Conservation (phyloP, 2,888 invertebrate species). For the Drosophila siamana region DNA sequence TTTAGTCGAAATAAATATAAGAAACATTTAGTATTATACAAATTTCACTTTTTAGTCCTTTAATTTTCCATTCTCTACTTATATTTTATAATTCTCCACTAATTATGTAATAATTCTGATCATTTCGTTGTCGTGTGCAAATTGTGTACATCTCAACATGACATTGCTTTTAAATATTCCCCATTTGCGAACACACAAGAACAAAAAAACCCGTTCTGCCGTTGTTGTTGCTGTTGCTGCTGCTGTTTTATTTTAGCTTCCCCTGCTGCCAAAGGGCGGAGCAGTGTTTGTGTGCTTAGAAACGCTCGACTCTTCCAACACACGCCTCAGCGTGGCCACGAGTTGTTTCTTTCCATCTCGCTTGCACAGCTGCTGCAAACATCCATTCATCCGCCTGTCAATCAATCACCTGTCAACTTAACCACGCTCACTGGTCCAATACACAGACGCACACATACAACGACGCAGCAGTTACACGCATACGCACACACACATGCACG, state of each 20-base stretch:
- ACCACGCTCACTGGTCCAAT: conserved; percentile 71
- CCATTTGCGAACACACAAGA: conserved; percentile 2
- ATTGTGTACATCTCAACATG: not conserved
- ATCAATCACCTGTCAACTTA: conserved; percentile 83
- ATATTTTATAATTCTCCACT: no score
- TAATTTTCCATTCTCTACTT: no score
- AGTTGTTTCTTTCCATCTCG: conserved; percentile 34
- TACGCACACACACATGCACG: conserved; percentile 6
- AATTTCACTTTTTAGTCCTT: no score
- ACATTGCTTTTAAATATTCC: conserved; percentile 2
- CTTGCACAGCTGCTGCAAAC: conserved; percentile 38
- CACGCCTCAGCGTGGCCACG: conserved; percentile 3
- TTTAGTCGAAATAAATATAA: no score
- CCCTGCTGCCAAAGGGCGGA: conserved; percentile 51
- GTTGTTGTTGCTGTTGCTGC: no score
- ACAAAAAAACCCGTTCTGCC: conserved; percentile 45
- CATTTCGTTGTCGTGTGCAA: no score
- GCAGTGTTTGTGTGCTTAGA: conserved; percentile 52
- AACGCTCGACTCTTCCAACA: conserved; percentile 45
- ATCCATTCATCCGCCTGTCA: conserved; percentile 74
- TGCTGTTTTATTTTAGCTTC: conserved; percentile 21
- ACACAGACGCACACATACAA: conserved; percentile 12
- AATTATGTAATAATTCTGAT: not conserved
- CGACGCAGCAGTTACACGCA: conserved; percentile 3
- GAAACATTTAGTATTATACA: no score